Conservation (phyloP, 2,888 invertebrate species). For the Eupithecia pulchellata region DNA sequence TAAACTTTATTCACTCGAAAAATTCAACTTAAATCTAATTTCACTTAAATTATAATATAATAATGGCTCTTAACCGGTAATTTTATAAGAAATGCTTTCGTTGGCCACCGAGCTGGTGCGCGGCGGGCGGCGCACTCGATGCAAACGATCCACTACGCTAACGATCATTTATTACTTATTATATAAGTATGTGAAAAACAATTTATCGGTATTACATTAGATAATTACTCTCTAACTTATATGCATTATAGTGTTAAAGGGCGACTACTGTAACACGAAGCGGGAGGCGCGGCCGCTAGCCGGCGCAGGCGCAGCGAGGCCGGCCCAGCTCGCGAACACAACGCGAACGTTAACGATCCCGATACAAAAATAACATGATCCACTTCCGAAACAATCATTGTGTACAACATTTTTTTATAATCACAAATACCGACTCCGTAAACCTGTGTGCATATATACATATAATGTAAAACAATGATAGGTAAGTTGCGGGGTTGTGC, state of each 20-base stretch:
- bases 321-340: conserved; percentile 49
- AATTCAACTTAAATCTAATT: conserved; percentile 83
- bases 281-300: conserved; percentile 41
- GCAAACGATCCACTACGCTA: conserved; percentile 75
- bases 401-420: conserved; percentile 65
- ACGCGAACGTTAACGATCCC: conserved; percentile 63
- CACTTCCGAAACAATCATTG: conserved; percentile 68
- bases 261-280: conserved; percentile 61
- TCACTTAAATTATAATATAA: conserved; percentile 83
- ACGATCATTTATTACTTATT: conserved; percentile 79
- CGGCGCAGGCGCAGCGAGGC: conserved; percentile 30
- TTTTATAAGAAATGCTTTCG: conserved; percentile 85
- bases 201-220: conserved; percentile 72
- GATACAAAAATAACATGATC: conserved; percentile 80
- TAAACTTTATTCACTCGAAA: conserved; percentile 83
- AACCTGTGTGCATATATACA: conserved; percentile 82
- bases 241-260: conserved; percentile 62
- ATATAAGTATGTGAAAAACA: conserved; percentile 82
- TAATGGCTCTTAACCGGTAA: conserved; percentile 83
- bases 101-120: conserved; percentile 79
- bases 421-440: conserved; percentile 63
- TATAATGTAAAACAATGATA: conserved; percentile 63
- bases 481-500: conserved; percentile 43
- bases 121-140: conserved; percentile 67
- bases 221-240: conserved; percentile 67